Conservation (phyloP, 2,888 invertebrate genomes). For the Euspilapteryx auroguttella region DNA sequence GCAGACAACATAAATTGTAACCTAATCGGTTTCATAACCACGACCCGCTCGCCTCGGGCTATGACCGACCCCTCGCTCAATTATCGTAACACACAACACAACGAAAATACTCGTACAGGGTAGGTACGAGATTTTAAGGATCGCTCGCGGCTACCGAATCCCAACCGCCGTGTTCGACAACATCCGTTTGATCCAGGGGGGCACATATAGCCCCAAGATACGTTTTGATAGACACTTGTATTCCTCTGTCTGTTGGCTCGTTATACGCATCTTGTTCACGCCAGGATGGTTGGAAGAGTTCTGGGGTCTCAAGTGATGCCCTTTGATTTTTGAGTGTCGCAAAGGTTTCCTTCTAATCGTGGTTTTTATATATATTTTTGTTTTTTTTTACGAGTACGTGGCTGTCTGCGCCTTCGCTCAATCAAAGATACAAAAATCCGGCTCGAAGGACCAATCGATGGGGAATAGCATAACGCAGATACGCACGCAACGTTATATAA, state of each 20-base stretch:
- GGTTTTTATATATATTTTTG: no score
- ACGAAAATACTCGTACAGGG: neutral
- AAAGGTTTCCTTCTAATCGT: conserved; percentile 18
- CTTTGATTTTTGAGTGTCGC: conserved; percentile 31
- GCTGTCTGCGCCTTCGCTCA: no score
- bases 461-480: no score
- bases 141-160: neutral
- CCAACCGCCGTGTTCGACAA: conserved; percentile 12
- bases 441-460: no score
- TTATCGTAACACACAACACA: conserved; percentile 19
- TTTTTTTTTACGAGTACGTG: no score
- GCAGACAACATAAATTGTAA: conserved; percentile 21
- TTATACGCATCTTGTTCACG: conserved; percentile 36
- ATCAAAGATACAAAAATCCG: no score
- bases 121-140: neutral
- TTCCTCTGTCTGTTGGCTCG: conserved; percentile 19
- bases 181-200: conserved; percentile 19
- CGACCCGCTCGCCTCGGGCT: conserved; percentile 13
- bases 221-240: conserved; percentile 9
- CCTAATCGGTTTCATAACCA: conserved; percentile 18
- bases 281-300: conserved; percentile 18
- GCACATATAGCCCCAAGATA: conserved; percentile 21
- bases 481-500: no score
- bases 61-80: conserved; percentile 15
- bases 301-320: no score